A percentile compares a stretch with the other conserved stretches of the same genome.
phyloP scores from a whole-genome alignment of 1,140 invertebrate genomes.

The Lucilia cuprina region DNA sequence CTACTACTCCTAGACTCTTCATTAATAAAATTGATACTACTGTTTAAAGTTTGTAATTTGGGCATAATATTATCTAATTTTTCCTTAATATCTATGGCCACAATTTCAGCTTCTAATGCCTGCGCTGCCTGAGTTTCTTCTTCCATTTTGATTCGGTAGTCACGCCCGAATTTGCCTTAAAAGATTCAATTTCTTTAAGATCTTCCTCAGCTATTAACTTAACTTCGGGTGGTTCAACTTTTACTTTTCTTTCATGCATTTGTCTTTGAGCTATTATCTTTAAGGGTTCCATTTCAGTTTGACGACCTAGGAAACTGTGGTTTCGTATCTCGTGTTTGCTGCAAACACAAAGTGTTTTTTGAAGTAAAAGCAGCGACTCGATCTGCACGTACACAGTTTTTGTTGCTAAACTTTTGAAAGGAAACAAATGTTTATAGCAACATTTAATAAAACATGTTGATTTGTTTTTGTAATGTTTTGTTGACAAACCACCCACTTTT shows the following conservation, averaged over 20 bases:
- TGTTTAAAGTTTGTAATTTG: conserved; percentile 14
- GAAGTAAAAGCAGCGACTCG: no score
- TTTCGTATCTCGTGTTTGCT: no score
- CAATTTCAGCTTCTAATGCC: conserved; percentile 43
- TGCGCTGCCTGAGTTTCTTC: background rate
- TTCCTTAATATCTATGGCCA: conserved; percentile 46
- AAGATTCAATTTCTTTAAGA: conserved; percentile 66
- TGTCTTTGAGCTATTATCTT: conserved; percentile 71
- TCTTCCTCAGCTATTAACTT: conserved; percentile 70
- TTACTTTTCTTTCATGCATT: conserved; percentile 68
- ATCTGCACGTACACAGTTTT: no score
- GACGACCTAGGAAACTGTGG: no score
- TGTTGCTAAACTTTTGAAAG: no score
- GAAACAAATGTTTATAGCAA: no score
- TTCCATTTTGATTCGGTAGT: background rate
- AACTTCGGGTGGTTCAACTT: conserved; percentile 65
- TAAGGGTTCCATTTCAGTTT: conserved; percentile 71
- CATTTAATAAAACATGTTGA: background rate
- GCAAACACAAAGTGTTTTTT: no score
- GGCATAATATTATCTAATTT: conserved; percentile 40
- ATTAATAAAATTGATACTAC: conserved; percentile 32
- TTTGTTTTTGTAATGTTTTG: background rate
- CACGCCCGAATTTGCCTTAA: conserved; percentile 47
- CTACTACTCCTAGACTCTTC: conserved; percentile 20
- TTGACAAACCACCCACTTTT: background rate